phyloP scores from a whole-genome alignment of 2,797 vertebrate species.

The Mormyrops boulengeri region DNA sequence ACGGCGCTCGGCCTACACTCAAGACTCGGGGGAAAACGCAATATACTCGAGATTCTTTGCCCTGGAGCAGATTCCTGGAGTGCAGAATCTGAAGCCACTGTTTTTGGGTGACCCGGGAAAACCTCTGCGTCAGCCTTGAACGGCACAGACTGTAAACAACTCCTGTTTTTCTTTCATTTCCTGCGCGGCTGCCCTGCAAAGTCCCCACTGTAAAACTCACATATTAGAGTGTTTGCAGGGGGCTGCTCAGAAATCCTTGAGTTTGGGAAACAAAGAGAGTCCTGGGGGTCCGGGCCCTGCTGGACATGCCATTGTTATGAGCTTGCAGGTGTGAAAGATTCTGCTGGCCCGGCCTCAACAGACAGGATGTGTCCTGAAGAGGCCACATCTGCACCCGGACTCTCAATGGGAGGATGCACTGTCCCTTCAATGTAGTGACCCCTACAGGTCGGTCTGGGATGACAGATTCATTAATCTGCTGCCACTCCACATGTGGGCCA shows the following conservation, averaged over 20 bases:
- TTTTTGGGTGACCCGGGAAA: background rate
- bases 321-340: background rate
- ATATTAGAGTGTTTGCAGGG: background rate
- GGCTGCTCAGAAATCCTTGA: background rate
- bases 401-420: background rate
- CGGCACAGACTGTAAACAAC: background rate
- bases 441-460: background rate
- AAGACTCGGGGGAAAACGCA: background rate
- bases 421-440: background rate
- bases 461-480: slow-evolving; percentile 12
- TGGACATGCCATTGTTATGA: background rate
- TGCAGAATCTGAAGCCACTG: background rate
- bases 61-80: background rate
- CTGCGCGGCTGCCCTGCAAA: background rate
- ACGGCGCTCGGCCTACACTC: background rate
- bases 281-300: background rate
- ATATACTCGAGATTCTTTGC: background rate
- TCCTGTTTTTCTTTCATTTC: background rate
- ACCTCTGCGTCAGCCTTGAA: background rate
- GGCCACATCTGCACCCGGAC: background rate
- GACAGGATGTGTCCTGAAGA: background rate
- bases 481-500: background rate
- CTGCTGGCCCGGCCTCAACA: background rate
- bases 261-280: background rate
- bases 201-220: background rate